phyloP scores from a whole-genome alignment of 2,888 invertebrate genomes.

The Congeria kusceri region DNA sequence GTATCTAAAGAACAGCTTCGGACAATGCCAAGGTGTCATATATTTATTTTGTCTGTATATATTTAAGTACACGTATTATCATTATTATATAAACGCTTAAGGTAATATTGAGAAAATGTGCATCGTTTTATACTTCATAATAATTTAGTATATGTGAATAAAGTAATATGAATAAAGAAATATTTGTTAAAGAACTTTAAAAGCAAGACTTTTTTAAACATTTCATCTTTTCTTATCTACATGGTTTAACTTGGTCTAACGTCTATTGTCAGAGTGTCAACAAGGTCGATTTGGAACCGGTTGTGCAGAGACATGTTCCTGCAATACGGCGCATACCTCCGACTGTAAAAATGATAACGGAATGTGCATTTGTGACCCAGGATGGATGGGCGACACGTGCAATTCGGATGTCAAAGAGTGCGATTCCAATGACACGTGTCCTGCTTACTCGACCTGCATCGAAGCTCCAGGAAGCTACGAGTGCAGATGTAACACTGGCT shows the following conservation, averaged over 20 bases:
- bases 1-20: slow-evolving; percentile 23
- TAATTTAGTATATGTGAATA: too few relatives aligned
- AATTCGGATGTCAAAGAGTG: slow-evolving; percentile 38
- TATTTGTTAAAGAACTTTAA: too few relatives aligned
- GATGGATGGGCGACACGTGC: slow-evolving; percentile 37
- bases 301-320: slow-evolving; percentile 35
- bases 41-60: too few relatives aligned
- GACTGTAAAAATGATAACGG: slow-evolving; percentile 32
- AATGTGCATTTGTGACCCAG: slow-evolving; percentile 40
- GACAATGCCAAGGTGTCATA: background rate
- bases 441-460: slow-evolving; percentile 27
- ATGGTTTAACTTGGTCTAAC: too few relatives aligned
- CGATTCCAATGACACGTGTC: slow-evolving; percentile 24
- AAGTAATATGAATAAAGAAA: too few relatives aligned
- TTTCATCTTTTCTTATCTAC: too few relatives aligned
- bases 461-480: slow-evolving; percentile 11
- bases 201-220: too few relatives aligned
- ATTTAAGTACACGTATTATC: too few relatives aligned
- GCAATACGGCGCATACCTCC: slow-evolving; percentile 26
- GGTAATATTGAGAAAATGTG: too few relatives aligned
- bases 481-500: slow-evolving; percentile 11
- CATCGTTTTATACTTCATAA: too few relatives aligned
- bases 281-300: slow-evolving; percentile 30
- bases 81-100: too few relatives aligned
- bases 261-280: too few relatives aligned